Percentiles rank a stretch among this genome's conserved stretches.
Evolutionary conservation across 2,113 vertebrate genomes (phyloP).

Genomic region (Corapipo altera): DNA sequence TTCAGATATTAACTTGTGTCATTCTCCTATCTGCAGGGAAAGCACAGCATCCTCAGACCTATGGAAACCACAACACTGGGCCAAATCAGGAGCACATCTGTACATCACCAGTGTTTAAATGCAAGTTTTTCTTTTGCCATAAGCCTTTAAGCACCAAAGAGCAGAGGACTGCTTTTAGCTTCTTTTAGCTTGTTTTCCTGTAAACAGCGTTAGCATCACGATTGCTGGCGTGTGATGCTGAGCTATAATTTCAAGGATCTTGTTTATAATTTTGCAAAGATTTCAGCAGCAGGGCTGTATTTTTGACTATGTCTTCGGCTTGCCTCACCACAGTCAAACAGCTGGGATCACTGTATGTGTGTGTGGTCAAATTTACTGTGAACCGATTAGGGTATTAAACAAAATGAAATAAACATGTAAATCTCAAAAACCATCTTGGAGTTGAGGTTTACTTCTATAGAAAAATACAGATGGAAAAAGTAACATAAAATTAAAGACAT

Average conservation of each 20-base stretch:
- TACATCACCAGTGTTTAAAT: neutral
- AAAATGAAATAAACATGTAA: conserved; percentile 69
- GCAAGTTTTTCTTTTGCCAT: neutral
- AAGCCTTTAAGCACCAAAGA: neutral
- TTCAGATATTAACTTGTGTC: neutral
- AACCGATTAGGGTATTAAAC: conserved; percentile 68
- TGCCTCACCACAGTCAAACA: conserved; percentile 3
- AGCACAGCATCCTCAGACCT: neutral
- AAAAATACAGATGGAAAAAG: conserved; percentile 71
- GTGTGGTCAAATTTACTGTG: conserved; percentile 59
- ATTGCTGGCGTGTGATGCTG: neutral
- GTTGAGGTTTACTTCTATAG: conserved; percentile 62
- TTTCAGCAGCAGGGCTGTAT: conserved; percentile 30
- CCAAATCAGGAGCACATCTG: neutral
- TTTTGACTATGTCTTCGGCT: conserved; percentile 27
- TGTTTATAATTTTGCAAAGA: conserved; percentile 35
- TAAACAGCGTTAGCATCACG: neutral
- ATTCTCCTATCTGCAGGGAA: neutral
- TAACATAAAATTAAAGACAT: conserved; percentile 57
- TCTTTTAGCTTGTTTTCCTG: neutral
- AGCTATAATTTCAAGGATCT: conserved; percentile 21
- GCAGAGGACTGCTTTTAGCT: neutral
- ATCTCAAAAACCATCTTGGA: conserved; percentile 55
- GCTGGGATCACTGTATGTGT: conserved; percentile 38
- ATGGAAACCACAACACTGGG: neutral